Evolutionary conservation across 2,797 vertebrate genomes (phyloP), one percentile per base, ranked within the genome.

Genomic region (Peromyscus aztecus): DNA sequence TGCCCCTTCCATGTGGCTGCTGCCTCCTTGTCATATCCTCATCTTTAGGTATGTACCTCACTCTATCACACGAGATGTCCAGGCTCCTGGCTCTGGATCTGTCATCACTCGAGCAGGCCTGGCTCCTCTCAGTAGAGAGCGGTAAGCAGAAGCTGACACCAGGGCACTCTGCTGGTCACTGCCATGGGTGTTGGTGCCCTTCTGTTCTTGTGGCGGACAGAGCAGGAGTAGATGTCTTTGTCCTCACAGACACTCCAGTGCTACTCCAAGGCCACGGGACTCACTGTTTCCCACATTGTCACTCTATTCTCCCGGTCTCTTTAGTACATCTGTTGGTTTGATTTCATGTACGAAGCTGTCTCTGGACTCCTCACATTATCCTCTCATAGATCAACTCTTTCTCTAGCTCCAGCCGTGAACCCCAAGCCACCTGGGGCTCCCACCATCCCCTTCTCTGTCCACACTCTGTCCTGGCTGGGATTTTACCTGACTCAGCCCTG

Each of bases 361-460:
- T 31, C 43, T 37, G 0, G 2, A 17, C 43, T 37, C 55, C 12
- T 0, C 11, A 14, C 4, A 19, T 37, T 24, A 2, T 31, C 17
- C n/a, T 9, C 23, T 27, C 5, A 17, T 40, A 69, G 24, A 23
- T 27, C 14, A 2, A 27, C 21, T 34, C 37, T 10, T 80, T 12
- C 3, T 29, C 37, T 31, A 57, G 57, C 4, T 78, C 24, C 37
- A 14, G 52, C 9, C 10, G 11, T 23, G 19, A n/a, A 12, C 2
- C 19, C 23, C 23, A 4, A 69, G 80, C 9, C 29, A 34, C 21
- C n/a, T 2, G 19, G 14, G 17, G 6, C 17, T 61, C 40, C 9
- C 4, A 0, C 19, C 65, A 13, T 1, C 2, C 4, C 3, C 71
- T 7, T 3, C 73, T 12, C 29, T 19, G 61, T 31, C 27, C 40